A percentile compares a stretch with the other conserved stretches of the same genome.
Evolutionary conservation across 1,140 invertebrate species (phyloP).

Genomic region (Drosophila cardini): DNA sequence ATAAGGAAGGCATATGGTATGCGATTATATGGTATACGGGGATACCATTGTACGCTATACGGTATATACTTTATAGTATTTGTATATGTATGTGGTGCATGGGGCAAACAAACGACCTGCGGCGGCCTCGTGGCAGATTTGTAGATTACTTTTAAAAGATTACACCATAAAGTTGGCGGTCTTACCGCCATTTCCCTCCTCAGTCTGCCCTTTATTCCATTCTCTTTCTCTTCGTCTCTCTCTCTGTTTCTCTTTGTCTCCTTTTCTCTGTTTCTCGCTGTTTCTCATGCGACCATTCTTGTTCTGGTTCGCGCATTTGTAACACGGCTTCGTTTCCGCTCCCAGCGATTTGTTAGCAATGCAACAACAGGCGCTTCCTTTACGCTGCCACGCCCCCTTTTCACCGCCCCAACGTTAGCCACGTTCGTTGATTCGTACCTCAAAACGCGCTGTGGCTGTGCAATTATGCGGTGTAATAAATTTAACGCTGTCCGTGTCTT

Average conservation of each 20-base stretch:
- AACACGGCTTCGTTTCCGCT: constrained; percentile 80
- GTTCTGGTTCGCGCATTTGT: constrained; percentile 79
- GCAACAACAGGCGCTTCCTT: constrained; percentile 70
- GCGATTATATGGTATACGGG: neutral
- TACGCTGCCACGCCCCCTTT: constrained; percentile 1
- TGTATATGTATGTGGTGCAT: neutral
- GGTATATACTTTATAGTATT: neutral
- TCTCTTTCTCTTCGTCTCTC: constrained; percentile 3
- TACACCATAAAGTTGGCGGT: constrained; percentile 81
- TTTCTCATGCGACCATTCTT: constrained; percentile 36
- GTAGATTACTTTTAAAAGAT: constrained; percentile 83
- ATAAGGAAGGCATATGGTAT: constrained; percentile 43
- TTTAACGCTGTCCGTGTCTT: constrained; percentile 74
- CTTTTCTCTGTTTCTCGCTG: constrained; percentile 3
- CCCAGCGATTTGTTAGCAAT: constrained; percentile 77
- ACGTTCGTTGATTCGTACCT: constrained; percentile 52
- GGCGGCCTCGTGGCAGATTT: constrained; percentile 77
- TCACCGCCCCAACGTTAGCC: constrained; percentile 5
- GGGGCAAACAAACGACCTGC: constrained; percentile 75
- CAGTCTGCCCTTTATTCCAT: neutral
- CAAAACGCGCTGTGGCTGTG: constrained; percentile 75
- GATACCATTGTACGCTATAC: constrained; percentile 3
- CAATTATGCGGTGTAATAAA: constrained; percentile 84
- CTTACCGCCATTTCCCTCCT: constrained; percentile 38
- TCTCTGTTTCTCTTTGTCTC: neutral